Conservation (phyloP, 2,797 vertebrate species). For the Cyprinella venusta region DNA sequence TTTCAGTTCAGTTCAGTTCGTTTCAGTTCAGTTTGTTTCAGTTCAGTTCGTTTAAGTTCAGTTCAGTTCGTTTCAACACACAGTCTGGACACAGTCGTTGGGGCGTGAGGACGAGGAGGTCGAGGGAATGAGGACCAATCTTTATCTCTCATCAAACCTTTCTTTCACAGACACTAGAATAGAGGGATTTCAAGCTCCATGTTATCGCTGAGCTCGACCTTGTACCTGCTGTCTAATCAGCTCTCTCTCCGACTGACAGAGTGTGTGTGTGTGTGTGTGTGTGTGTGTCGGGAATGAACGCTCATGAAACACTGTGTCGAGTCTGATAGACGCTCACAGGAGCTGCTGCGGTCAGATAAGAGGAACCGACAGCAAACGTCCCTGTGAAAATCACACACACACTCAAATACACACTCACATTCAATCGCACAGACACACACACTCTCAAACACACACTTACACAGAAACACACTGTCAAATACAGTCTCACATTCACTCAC, state of each 20-base stretch:
- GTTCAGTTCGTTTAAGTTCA: no score
- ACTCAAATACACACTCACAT: neutral
- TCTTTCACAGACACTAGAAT: neutral
- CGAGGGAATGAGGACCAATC: neutral
- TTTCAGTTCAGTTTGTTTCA: no score
- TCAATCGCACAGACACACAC: neutral
- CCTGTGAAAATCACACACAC: neutral
- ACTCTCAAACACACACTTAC: constrained; percentile 6
- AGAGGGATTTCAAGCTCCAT: neutral
- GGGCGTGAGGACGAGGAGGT: no score
- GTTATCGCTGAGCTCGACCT: neutral
- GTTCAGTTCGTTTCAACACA: no score
- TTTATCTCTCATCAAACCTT: neutral
- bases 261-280: neutral
- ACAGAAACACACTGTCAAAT: no score
- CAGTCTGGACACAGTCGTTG: no score
- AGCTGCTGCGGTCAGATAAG: constrained; percentile 10
- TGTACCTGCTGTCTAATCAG: neutral
- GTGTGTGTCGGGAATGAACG: neutral
- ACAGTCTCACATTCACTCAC: constrained; percentile 17
- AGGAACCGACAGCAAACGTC: neutral
- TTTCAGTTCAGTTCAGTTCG: no score
- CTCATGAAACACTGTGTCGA: constrained; percentile 37
- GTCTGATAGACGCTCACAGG: constrained; percentile 2
- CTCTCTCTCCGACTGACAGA: neutral